Base-by-base conservation (phyloP, 2,113 vertebrate genomes). In the Tapirus terrestris region DNA sequence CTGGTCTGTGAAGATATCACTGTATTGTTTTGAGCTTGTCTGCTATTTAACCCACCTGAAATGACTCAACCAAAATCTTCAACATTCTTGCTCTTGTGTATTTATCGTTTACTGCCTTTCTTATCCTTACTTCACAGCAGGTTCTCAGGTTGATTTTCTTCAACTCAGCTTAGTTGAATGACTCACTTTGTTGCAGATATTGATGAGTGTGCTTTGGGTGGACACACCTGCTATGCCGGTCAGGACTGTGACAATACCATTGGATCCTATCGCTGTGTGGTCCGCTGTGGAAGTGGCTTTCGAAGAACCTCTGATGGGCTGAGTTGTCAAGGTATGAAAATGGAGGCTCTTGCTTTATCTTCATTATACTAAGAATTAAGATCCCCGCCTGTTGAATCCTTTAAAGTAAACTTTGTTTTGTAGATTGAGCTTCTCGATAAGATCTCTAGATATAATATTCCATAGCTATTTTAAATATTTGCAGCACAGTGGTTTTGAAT, bases 161-260 rank as follows among this genome's bases (percentile, higher is more conserved):
- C 36, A 60, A 0, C 53, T 48, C 25, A n/a, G 31, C 27, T 45
- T 82, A 39, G 12, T 29, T 79, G 29, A 72, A 39, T 33, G 72
- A 36, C 70, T 83, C 68, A 36, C 89, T 93, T 73, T 96, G 2
- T 97, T 97, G 0, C 90, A 99, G 99, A 99, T 96, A 99, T 99
- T 7, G 99, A 99, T 6, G 99, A 99, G 98, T 99, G 99, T 95
- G 98, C 98, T 0, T 97, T 99, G 91, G 99, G 98, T 3, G 99
- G 98, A 0, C 99, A 99, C n/a, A 43, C 96, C 72, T 99, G 99
- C 97, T 99, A 96, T 0, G 85, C 97, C 0, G 99, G 99, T 77
- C 99, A 99, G 98, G 99, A 99, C 92, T 99, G 99, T 43, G 99
- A 99, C 97, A 99, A 99, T 94, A 98, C 99, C 25, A 98, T 99